Evolutionary conservation across 2,113 vertebrate genomes (phyloP), one percentile per base, ranked within the genome.

Genomic region (Silurus glanis): DNA sequence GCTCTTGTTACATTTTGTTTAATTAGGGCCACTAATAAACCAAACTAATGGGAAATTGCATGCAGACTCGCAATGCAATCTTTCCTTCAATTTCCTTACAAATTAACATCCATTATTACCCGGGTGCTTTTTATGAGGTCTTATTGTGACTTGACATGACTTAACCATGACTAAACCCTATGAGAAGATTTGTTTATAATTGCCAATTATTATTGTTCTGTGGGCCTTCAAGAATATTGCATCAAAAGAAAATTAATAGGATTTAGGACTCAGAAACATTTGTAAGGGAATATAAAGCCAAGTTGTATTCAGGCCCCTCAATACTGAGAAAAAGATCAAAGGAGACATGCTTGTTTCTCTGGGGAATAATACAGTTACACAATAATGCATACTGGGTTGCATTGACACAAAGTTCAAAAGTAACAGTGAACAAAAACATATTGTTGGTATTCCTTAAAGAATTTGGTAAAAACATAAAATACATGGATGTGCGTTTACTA

Each of bases 11-110:
- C 83, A 88, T 75, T 85, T 62, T 66, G 64, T 91, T 90, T 91
- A 92, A 92, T 91, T 91, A 91, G 78, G 53, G 87, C 66, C 37
- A 66, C 83, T 91, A 90, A 91, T 90, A 89, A 90, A 90, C 82
- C 76, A 83, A 84, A 87, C 58, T 89, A 88, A 90, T 89, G 83
- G 83, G 83, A 90, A 90, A 92, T 89, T 86, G 87, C 87, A 89
- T 75, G 85, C 80, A 82, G 79, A 81, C 83, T 61, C 69, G 51
- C 56, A 84, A 66, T 66, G 28, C 62, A 87, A 82, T 84, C 76
- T 67, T 61, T 83, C 81, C 82, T 86, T 85, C 83, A 80, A 86
- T 91, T 86, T 89, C 82, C 87, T 87, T 64, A 71, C 87, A 91
- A 91, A 92, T 92, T 83, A 91, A 89, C 85, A 82, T 87, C 78